Conservation (phyloP, 2,113 vertebrate species). For the Xenopus laevis region DNA sequence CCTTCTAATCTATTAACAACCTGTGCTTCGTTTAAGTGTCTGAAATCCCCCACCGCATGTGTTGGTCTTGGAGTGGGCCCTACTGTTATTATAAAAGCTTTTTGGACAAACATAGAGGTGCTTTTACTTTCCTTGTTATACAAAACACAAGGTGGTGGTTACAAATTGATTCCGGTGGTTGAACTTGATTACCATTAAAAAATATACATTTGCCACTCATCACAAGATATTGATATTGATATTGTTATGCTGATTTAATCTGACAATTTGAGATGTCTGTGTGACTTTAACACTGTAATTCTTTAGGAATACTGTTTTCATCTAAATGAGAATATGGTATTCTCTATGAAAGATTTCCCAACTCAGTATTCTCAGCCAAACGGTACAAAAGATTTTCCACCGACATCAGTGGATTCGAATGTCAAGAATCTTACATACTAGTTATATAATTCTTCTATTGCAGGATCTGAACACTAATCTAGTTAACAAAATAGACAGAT, state of each 20-base stretch:
- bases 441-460: no score
- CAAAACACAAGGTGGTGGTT: slow-evolving; percentile 40
- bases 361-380: no score
- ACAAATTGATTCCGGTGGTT: slow-evolving; percentile 33
- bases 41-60: slow-evolving; percentile 33
- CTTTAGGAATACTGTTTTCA: slow-evolving; percentile 22
- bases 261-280: slow-evolving; percentile 19
- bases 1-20: slow-evolving; percentile 41
- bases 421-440: no score
- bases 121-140: slow-evolving; percentile 30
- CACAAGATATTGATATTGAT: slow-evolving; percentile 22
- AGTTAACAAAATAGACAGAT: no score
- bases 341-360: no score
- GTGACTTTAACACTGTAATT: slow-evolving; percentile 38
- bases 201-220: slow-evolving; percentile 40
- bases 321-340: no score
- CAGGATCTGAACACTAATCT: no score
- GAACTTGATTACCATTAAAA: slow-evolving; percentile 21
- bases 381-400: no score
- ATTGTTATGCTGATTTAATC: slow-evolving; percentile 38
- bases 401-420: no score
- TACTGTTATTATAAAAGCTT: slow-evolving; percentile 45
- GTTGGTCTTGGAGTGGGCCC: slow-evolving; percentile 41
- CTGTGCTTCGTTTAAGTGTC: slow-evolving; percentile 38
- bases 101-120: slow-evolving; percentile 34